A percentile compares a stretch with the other conserved stretches of the same genome.
Evolutionary conservation across 2,113 vertebrate species (phyloP).

Genomic region (Festucalex cinctus): DNA sequence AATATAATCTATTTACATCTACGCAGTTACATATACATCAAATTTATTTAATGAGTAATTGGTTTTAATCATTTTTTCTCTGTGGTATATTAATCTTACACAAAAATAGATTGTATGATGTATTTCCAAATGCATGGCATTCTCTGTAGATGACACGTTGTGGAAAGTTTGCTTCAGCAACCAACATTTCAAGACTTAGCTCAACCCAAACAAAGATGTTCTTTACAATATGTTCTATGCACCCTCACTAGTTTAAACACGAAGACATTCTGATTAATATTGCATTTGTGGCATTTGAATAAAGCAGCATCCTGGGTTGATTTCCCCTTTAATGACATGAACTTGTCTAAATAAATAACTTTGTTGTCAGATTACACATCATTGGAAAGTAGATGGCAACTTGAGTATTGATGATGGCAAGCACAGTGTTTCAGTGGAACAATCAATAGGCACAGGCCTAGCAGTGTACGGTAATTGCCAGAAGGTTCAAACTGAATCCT

Average conservation of each 20-base stretch:
- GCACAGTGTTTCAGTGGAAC: constrained; percentile 52
- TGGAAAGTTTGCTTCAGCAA: neutral
- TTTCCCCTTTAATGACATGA: neutral
- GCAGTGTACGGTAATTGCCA: constrained; percentile 25
- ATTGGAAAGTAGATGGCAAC: constrained; percentile 38
- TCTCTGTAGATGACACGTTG: neutral
- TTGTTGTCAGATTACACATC: constrained; percentile 17
- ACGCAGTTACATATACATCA: neutral
- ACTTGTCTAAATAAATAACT: neutral
- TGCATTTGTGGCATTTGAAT: no score
- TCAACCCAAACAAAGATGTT: no score
- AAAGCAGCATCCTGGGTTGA: no score
- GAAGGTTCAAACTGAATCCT: neutral
- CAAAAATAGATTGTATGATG: neutral
- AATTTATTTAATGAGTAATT: neutral
- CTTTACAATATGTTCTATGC: no score
- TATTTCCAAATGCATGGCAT: neutral
- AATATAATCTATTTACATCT: no score
- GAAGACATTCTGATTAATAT: no score
- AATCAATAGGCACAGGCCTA: constrained; percentile 52
- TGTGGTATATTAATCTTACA: neutral
- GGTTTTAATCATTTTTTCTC: no score
- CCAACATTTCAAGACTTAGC: no score
- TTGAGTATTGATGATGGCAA: constrained; percentile 33
- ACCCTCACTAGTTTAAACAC: no score